Base-by-base conservation (phyloP, 2,888 invertebrate species). In the Hydraecia micacea region DNA sequence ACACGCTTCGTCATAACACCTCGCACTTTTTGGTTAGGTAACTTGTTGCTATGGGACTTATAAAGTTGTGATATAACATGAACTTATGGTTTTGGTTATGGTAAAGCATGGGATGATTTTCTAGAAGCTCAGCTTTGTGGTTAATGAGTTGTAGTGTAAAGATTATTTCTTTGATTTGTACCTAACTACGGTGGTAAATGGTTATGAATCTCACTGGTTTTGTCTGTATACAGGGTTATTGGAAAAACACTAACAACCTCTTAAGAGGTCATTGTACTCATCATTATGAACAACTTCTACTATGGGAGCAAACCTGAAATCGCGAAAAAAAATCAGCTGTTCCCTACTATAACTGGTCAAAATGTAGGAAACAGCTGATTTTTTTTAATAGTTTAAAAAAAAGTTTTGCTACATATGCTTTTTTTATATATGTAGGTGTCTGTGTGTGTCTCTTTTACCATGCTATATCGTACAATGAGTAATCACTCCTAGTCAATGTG, bases 1-100 rank as follows among this genome's bases (percentile, higher is more conserved):
- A 75, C 72, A 46, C 28, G 84, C 86, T 66, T 69, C 78, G 86
- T 84, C 84, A 84, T 82, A 42, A 49, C 74, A 74, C 82, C 74
- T 73, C 1, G 74, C 72, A 62, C 55, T 75, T 85, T 85, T 11
- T n/a, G 69, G 75, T 77, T 73, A 71, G 25, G 68, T 80, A 80
- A 84, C 84, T 83, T 75, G 86, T 82, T 84, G 83, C 78, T 70
- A 68, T 18, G 83, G 70, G 70, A 66, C 58, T 71, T 60, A 71
- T 67, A 9, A 60, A 52, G 74, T 70, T 70, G 66, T 80, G 62
- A 67, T 76, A 39, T 75, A 72, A 65, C n/a, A 52, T 67, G 52
- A 82, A 52, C 46, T 77, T 82, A 46, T 39, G 60, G 6, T n/a
- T 68, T 63, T 49, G 55, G 13, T 60, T 36, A 15, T 36, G 9